Evolutionary conservation across 2,797 vertebrate genomes (phyloP).

Genomic region (Eurystomus glaucurus): DNA sequence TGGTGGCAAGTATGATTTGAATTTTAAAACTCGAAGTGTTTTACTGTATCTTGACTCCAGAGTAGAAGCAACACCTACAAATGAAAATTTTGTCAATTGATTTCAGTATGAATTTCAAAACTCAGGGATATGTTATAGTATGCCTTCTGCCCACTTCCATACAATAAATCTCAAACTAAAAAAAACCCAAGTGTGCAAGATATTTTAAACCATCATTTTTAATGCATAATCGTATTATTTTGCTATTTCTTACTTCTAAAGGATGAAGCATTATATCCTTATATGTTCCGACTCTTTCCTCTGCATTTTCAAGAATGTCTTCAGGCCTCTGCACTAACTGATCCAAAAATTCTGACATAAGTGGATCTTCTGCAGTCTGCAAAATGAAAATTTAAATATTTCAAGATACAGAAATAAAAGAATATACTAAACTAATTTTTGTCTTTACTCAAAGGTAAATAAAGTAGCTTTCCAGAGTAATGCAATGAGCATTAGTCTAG

Average conservation of each 20-base stretch:
- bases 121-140: neutral
- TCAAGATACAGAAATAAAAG: neutral
- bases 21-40: neutral
- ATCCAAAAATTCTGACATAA: conserved; percentile 67
- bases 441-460: neutral
- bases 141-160: neutral
- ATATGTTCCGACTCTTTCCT: conserved; percentile 82
- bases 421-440: neutral
- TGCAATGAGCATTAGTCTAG: neutral
- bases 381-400: conserved; percentile 16
- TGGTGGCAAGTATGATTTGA: neutral
- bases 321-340: conserved; percentile 89
- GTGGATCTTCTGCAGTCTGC: conserved; percentile 63
- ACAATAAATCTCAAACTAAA: neutral
- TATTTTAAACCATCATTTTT: neutral
- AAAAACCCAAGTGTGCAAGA: neutral
- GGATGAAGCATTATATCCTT: conserved; percentile 87
- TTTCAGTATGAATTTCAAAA: neutral
- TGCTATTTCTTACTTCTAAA: conserved; percentile 87
- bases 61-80: neutral
- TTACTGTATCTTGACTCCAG: neutral
- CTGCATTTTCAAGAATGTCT: conserved; percentile 83
- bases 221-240: neutral
- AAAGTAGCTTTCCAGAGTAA: neutral
- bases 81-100: neutral